phyloP scores from a whole-genome alignment of 2,888 invertebrate species.

The Drosophila barbarae region DNA sequence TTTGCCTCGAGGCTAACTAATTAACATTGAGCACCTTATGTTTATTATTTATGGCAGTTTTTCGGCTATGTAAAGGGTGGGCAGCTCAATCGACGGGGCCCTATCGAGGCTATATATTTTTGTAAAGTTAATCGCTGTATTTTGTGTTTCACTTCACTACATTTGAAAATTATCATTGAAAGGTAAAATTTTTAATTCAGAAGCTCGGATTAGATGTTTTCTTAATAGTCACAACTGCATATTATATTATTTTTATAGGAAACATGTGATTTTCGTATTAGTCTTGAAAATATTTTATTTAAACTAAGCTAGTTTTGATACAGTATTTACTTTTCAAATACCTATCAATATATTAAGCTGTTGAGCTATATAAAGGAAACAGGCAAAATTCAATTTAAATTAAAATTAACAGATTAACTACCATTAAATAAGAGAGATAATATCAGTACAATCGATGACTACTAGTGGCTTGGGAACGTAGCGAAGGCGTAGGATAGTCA shows the following conservation, averaged over 20 bases:
- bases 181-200: no score
- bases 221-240: no score
- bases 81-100: constrained; percentile 1
- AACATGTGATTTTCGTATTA: no score
- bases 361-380: not conserved
- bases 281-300: no score
- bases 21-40: constrained; percentile 56
- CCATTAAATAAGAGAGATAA: not conserved
- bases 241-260: no score
- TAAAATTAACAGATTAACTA: not conserved
- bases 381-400: not conserved
- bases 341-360: not conserved
- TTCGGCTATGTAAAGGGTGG: constrained; percentile 15
- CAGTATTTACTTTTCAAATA: no score
- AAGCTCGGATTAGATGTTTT: no score
- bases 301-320: no score
- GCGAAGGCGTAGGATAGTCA: constrained; percentile 5
- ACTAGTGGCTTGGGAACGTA: not conserved
- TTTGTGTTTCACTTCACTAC: not conserved
- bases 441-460: not conserved
- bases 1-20: constrained; percentile 57
- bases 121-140: not conserved
- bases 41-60: constrained; percentile 26
- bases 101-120: constrained; percentile 10
- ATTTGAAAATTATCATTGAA: not conserved